These are phyloP conservation scores for Tenthredo livida DNA, from an alignment of 2,888 invertebrate species.

Conservation along the genomic window DNA sequence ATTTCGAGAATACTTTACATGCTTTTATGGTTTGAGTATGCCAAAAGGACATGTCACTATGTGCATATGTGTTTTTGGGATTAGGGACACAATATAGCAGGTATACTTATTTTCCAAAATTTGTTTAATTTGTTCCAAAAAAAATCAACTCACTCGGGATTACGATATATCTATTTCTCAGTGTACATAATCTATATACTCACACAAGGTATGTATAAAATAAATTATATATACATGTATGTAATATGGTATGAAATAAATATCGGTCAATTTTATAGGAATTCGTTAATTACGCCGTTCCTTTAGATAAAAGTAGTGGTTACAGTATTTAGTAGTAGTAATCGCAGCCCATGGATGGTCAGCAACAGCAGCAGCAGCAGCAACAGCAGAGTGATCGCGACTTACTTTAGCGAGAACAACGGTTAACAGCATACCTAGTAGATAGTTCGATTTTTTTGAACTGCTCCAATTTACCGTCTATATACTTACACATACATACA, in stretches of 20 bases:
- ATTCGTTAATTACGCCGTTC: constrained; percentile 26
- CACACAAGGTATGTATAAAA: too few relatives aligned
- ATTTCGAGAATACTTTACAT: too few relatives aligned
- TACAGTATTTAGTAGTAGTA: neutral
- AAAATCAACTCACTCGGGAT: too few relatives aligned
- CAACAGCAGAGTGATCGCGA: constrained; percentile 8
- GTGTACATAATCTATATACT: neutral
- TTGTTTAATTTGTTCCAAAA: too few relatives aligned
- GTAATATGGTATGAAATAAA: neutral
- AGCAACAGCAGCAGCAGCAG: neutral
- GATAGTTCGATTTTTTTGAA: constrained; percentile 26
- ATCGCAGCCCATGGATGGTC: neutral
- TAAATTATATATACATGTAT: too few relatives aligned
- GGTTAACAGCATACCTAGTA: constrained; percentile 25
- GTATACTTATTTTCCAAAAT: too few relatives aligned
- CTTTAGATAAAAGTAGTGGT: constrained; percentile 1
- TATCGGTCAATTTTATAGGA: constrained; percentile 29
- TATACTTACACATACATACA: neutral
- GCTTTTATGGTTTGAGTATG: too few relatives aligned
- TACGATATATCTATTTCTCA: too few relatives aligned
- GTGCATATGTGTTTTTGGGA: too few relatives aligned
- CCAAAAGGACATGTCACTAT: too few relatives aligned
- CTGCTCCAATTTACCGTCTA: constrained; percentile 15
- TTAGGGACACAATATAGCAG: too few relatives aligned
- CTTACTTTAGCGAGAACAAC: constrained; percentile 22